Base-by-base conservation (phyloP, 92 coral and sea anemone species). In the Zoanthus gigantus region DNA sequence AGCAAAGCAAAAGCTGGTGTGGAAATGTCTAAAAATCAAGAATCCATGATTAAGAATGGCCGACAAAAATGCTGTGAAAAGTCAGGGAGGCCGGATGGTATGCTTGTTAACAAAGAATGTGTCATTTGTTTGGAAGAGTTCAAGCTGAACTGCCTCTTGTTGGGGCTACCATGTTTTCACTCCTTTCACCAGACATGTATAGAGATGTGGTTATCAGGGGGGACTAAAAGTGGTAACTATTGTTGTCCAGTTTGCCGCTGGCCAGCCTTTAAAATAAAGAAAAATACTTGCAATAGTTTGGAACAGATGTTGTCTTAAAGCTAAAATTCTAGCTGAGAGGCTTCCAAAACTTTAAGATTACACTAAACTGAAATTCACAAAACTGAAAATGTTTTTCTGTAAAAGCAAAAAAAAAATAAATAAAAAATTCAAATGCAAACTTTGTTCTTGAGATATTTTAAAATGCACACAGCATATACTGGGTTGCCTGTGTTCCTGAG, bases 161-260 rank as follows among this genome's bases (percentile, higher is more conserved):
- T 97, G 23, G 96, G 98, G 44, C 82, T 97, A 56, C 99, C 99
- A 9, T 97, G 99, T 87, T 94, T 95, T 42, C 99, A 97, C 34
- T 92, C 94, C 15, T 97, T 93, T 75, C 99, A 97, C 84, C 99
- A 94, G 87, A 86, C 89, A 46, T 97, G 99, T 68, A 91, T 97
- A 63, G 92, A 92, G 56, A 92, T 79, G 78, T 97, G 99, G 99
- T 91, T 97, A 7, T 89, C 92, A 58, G 92, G 93, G 75, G 98
- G 98, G 17, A 93, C 84, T 72, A 77, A 92, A 54, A 86, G 86
- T 75, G 81, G 95, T 69, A 93, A 80, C 46, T 94, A 90, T 57
- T 95, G 98, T 85, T 97, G 99, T 72, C 99, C 99, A 57, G 98
- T 91, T 66, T 97, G 99, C 77, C 91, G 99, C 67, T 95, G 99